phyloP scores from a whole-genome alignment of 2,888 invertebrate genomes.

The Leucophenga montana region DNA sequence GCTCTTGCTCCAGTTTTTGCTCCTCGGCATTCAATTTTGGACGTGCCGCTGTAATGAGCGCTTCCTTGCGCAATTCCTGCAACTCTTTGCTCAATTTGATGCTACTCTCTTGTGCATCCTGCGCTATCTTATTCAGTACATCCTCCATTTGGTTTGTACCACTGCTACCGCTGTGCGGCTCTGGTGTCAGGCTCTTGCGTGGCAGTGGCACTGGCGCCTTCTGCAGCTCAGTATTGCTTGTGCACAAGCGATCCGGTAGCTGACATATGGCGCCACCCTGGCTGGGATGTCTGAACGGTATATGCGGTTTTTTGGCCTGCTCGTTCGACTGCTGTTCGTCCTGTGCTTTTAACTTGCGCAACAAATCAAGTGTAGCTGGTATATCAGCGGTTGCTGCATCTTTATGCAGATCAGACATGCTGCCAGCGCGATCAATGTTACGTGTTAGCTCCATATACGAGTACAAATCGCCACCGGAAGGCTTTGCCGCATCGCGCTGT shows the following conservation, averaged over 20 bases:
- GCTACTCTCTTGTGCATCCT: constrained; percentile 84
- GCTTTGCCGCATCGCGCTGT: constrained; percentile 76
- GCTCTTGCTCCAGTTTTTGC: constrained; percentile 61
- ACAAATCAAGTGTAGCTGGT: constrained; percentile 66
- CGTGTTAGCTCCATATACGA: constrained; percentile 76
- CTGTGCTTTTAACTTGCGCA: constrained; percentile 68
- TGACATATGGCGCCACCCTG: constrained; percentile 71
- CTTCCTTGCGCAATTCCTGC: constrained; percentile 75
- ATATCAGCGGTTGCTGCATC: constrained; percentile 57
- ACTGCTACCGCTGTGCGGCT: constrained; percentile 58
- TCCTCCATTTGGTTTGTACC: constrained; percentile 78
- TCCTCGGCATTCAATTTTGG: constrained; percentile 62
- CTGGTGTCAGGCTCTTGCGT: constrained; percentile 73
- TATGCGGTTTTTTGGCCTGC: constrained; percentile 45
- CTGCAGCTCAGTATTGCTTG: constrained; percentile 55
- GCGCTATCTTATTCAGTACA: constrained; percentile 81
- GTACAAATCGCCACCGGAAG: constrained; percentile 74
- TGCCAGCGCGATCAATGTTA: constrained; percentile 77
- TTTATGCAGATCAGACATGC: constrained; percentile 76
- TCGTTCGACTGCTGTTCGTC: constrained; percentile 50
- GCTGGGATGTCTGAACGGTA: constrained; percentile 71
- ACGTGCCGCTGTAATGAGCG: constrained; percentile 62
- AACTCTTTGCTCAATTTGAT: constrained; percentile 81
- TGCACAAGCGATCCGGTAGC: constrained; percentile 64
- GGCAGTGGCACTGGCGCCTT: constrained; percentile 77